These are phyloP conservation scores for Morus bassanus DNA, from an alignment of 2,797 vertebrate species.

Conservation along the genomic window DNA sequence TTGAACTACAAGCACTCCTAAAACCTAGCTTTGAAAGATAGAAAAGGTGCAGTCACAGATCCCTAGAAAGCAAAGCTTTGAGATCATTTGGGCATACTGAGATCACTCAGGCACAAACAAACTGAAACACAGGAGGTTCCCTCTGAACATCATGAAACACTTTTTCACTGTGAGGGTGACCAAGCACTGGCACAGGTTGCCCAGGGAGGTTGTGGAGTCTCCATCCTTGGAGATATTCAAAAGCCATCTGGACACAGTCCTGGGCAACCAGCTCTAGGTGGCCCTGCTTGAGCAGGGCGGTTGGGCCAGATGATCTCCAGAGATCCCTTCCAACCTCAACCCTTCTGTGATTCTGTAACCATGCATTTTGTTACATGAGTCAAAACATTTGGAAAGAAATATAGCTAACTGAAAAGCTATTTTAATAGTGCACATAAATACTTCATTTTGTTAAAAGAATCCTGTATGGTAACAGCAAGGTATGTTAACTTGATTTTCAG, in stretches of 20 bases:
- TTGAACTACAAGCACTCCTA: not conserved
- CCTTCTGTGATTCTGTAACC: not conserved
- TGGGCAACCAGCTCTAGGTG: not conserved
- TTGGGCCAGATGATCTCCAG: not conserved
- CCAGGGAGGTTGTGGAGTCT: not conserved
- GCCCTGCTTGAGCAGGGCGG: not conserved
- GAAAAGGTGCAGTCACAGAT: not conserved
- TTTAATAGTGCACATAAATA: not conserved
- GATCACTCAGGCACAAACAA: not conserved
- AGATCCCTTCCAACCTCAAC: not conserved
- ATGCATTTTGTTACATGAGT: not conserved
- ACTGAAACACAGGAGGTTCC: not conserved
- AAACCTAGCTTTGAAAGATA: not conserved
- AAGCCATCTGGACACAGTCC: rapidly evolving
- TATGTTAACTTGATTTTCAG: not conserved
- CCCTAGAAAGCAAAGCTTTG: not conserved
- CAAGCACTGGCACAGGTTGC: not conserved
- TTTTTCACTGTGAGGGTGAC: not conserved
- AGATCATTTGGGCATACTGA: not conserved
- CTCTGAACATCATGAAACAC: not conserved
- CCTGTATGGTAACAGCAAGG: not conserved
- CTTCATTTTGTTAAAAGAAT: not conserved
- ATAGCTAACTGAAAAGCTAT: not conserved
- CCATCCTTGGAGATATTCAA: not conserved
- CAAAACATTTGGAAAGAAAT: not conserved